Evolutionary conservation across 2,113 vertebrate genomes (phyloP), one percentile per base, ranked within the genome.

Genomic region (Galbula dea): DNA sequence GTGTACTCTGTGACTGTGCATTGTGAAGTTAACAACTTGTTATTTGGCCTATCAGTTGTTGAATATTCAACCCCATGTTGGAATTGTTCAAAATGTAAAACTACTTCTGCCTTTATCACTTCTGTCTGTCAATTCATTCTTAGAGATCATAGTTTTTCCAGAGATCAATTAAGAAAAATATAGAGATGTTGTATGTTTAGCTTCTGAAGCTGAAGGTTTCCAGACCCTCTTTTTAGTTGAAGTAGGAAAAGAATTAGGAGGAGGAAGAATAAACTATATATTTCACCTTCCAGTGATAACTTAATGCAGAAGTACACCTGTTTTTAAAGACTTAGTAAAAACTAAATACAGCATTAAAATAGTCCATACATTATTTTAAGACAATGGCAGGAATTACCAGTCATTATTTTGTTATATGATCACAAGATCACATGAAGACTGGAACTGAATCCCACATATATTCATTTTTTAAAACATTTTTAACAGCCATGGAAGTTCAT

Each of bases 41-140:
- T 96, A 96, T 96, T 96, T 95, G 94, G 94, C 91, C 96, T 95
- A 96, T 95, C 95, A 95, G 83, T 91, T 94, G 66, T 95, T 96
- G 93, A 96, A 96, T 95, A 96, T 95, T 95, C 95, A 97, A 83
- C 83, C 94, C 19, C 87, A 91, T 81, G 79, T 61, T 94, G 91
- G 89, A 97, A 96, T 95, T 96, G 89, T 95, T 97, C 86, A 95
- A 95, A 95, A 97, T 96, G 95, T 95, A 96, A 97, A 95, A 96
- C 91, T 95, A 88, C 74, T 92, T 92, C 84, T 96, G 94, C 72
- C 84, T 95, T 95, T 94, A 94, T 94, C 36, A 58, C 7, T 94
- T 51, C 78, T 95, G 96, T 96, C 94, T 96, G 84, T 95, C 93
- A 93, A 89, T 83, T 94, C 84, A 95, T 91, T 95, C 78, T 95